Base-by-base conservation (phyloP, 2,888 invertebrate species). In the Ditylenchus weischeri region DNA sequence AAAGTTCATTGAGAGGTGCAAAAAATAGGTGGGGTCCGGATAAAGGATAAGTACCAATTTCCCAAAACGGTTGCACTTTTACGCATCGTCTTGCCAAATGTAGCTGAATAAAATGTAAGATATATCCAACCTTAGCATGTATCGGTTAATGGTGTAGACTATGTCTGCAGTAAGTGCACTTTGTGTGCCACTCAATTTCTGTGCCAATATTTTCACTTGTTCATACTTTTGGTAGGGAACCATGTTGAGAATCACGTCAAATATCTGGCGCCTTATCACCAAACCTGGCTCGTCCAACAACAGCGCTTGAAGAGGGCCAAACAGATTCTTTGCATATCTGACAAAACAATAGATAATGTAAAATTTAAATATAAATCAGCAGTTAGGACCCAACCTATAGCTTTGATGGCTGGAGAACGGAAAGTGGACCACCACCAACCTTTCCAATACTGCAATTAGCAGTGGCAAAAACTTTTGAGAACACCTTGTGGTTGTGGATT, bases 391-490 rank as follows among this genome's bases (percentile, higher is more conserved):
- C n/a, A 23, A 58, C 59, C 38, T 58, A n/a, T 29, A 11, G 21
- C 21, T 29, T n/a, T n/a, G 59, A 10, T 35, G 35, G 38, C 35
- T 58, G 29, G 19, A 19, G 38, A 58, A 58, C 59, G 59, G 59
- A 13, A 58, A 58, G 19, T 36, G 21, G 21, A 36, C 59, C n/a
- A 35, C n/a, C n/a, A 58, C 29, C n/a, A 58, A n/a, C n/a, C 59
- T 19, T 58, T 58, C 59, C n/a, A 58, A 58, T 8, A 6, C 21
- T 6, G 59, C 59, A 29, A 58, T 19, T 29, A 58, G 35, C 59
- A 58, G 35, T 19, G 59, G 23, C 59, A 58, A 15, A 58, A 36
- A 29, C 38, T 58, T 58, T 58, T 58, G 23, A 11, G 35, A n/a
- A 23, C 29, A 19, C n/a, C 38, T 19, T 10, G 6, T 29, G 10